These are phyloP conservation scores for Zaprionus lineosus DNA, from an alignment of 2,888 invertebrate species.

Conservation along the genomic window DNA sequence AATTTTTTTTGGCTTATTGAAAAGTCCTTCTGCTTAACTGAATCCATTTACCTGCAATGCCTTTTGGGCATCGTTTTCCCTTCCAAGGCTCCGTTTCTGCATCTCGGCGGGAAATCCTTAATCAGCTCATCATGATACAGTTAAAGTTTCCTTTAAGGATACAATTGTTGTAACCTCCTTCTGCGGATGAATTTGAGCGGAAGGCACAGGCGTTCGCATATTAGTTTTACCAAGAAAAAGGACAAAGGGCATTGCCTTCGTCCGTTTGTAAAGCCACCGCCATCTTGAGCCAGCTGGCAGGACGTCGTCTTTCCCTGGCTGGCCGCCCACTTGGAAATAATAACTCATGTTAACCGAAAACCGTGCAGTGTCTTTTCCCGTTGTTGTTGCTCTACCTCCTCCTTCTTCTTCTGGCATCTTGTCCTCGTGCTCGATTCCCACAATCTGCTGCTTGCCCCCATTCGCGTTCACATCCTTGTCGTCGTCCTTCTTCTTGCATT, in stretches of 20 bases:
- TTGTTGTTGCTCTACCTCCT: slow-evolving; percentile 19
- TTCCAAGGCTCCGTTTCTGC: background rate
- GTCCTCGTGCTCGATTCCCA: slow-evolving; percentile 16
- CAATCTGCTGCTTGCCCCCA: slow-evolving; percentile 6
- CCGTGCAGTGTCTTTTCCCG: slow-evolving; percentile 64
- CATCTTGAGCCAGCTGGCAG: slow-evolving; percentile 62
- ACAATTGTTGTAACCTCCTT: slow-evolving; percentile 11
- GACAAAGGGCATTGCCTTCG: slow-evolving; percentile 31
- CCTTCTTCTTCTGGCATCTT: background rate
- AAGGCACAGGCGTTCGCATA: slow-evolving; percentile 24
- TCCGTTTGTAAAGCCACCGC: slow-evolving; percentile 32
- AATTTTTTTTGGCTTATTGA: no score
- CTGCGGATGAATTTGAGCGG: background rate
- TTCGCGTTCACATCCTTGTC: no score
- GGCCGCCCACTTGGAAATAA: slow-evolving; percentile 57
- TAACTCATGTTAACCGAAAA: slow-evolving; percentile 76
- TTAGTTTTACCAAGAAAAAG: slow-evolving; percentile 2
- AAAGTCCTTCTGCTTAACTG: no score
- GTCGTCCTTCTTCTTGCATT: slow-evolving; percentile 3
- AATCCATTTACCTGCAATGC: no score
- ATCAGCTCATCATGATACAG: slow-evolving; percentile 36
- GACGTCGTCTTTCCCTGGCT: slow-evolving; percentile 20
- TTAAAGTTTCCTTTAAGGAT: slow-evolving; percentile 34
- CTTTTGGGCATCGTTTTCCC: no score
- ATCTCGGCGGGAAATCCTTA: slow-evolving; percentile 20